Evolutionary conservation across 2,888 invertebrate species (phyloP).

Genomic region (Gnatocerus cornutus): DNA sequence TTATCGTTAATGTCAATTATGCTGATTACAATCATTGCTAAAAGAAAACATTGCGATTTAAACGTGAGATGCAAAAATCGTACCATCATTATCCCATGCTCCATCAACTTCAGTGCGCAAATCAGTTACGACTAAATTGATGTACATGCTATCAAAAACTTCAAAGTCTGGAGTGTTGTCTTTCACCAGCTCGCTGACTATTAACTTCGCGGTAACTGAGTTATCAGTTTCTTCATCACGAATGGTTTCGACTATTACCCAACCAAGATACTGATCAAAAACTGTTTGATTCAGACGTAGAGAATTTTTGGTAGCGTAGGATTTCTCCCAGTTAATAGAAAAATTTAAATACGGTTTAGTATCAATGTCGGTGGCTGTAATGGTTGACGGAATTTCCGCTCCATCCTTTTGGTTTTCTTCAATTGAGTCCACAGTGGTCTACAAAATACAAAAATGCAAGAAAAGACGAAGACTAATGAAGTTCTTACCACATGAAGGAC

Average conservation of each 20-base stretch:
- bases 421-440: conserved; percentile 68
- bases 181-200: conserved; percentile 19
- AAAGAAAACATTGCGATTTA: conserved; percentile 9
- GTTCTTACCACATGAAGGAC: conserved; percentile 75
- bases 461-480: too few species aligned
- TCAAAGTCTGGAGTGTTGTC: conserved; percentile 60
- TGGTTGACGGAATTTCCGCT: conserved; percentile 67
- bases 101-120: conserved; percentile 63
- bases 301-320: conserved; percentile 77
- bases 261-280: conserved; percentile 55
- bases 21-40: conserved; percentile 75
- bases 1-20: conserved; percentile 80
- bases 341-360: conserved; percentile 75
- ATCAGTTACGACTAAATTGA: conserved; percentile 58
- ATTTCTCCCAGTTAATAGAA: conserved; percentile 75
- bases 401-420: conserved; percentile 74
- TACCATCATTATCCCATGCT: conserved; percentile 73
- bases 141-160: conserved; percentile 59
- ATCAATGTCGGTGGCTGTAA: conserved; percentile 77
- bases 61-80: not conserved
- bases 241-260: conserved; percentile 60
- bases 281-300: conserved; percentile 62
- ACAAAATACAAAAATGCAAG: conserved; percentile 30
- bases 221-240: conserved; percentile 7
- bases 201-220: conserved; percentile 42